These are phyloP conservation scores for Ptilorrhoa leucosticta DNA, from an alignment of 2,113 vertebrate genomes.

Conservation along the genomic window DNA sequence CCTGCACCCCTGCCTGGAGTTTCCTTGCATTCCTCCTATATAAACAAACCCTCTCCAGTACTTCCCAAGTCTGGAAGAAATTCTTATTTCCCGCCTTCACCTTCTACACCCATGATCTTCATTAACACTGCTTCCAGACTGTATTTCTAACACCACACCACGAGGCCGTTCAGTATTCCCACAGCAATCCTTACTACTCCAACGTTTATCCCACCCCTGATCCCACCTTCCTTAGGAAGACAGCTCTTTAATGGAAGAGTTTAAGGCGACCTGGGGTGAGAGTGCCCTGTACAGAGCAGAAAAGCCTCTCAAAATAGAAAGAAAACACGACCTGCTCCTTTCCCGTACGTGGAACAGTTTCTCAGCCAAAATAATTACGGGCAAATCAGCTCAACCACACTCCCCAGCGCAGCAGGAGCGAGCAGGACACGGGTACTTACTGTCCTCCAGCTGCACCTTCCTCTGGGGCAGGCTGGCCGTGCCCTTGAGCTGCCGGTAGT, in stretches of 20 bases:
- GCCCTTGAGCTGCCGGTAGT: conserved; percentile 85
- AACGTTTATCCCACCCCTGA: not conserved
- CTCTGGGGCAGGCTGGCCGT: conserved; percentile 76
- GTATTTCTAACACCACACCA: not conserved
- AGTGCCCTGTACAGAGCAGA: not conserved
- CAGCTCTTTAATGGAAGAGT: not conserved
- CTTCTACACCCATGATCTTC: not conserved
- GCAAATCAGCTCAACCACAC: not conserved
- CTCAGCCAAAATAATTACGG: not conserved
- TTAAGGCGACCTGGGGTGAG: not conserved
- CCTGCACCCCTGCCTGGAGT: not conserved
- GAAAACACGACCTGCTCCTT: not conserved
- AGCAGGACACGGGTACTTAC: conserved; percentile 71
- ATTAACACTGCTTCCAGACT: fast-evolving
- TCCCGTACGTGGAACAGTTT: fast-evolving
- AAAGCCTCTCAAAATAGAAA: not conserved
- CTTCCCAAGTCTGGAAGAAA: not conserved
- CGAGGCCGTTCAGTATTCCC: not conserved
- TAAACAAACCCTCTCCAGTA: not conserved
- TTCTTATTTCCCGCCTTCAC: not conserved
- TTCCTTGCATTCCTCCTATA: not conserved
- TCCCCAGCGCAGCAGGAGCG: not conserved
- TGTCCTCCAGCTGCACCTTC: conserved; percentile 80
- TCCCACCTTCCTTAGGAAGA: not conserved
- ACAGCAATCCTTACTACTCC: not conserved